phyloP scores from a whole-genome alignment of 1,140 invertebrate species.

The Potamilus streckersoni region DNA sequence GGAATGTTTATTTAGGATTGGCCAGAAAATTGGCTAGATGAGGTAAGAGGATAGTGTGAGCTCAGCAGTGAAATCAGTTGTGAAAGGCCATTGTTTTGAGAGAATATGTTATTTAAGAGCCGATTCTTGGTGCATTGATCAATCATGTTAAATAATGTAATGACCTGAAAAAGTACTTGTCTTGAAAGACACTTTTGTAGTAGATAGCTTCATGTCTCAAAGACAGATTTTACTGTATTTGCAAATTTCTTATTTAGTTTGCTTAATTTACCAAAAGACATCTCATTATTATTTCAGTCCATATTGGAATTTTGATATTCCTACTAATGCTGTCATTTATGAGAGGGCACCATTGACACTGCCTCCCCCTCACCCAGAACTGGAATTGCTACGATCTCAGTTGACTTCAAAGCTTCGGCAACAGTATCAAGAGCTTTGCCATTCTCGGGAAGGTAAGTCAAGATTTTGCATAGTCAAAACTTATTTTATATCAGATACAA shows the following conservation, averaged over 20 bases:
- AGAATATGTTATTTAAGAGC: too few relatives aligned
- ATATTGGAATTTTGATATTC: slow-evolving; percentile 95
- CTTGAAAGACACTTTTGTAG: not conserved
- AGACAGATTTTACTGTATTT: too few relatives aligned
- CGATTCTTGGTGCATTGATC: too few relatives aligned
- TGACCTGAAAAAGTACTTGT: not conserved
- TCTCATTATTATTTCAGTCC: slow-evolving; percentile 72
- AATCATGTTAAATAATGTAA: not conserved
- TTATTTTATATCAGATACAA: not conserved
- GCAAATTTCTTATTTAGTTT: slow-evolving; percentile 3
- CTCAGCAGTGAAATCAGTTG: too few relatives aligned
- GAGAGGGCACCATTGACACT: slow-evolving; percentile 82
- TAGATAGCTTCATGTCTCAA: too few relatives aligned
- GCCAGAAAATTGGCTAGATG: too few relatives aligned
- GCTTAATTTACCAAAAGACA: too few relatives aligned
- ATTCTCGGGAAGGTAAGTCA: slow-evolving; percentile 82
- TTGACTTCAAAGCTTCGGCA: slow-evolving; percentile 85
- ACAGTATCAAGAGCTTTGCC: slow-evolving; percentile 94
- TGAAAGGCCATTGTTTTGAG: not conserved
- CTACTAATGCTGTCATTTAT: slow-evolving; percentile 93
- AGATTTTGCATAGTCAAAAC: not conserved
- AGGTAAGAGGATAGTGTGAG: not conserved
- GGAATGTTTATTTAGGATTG: too few relatives aligned
- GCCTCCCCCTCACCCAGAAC: slow-evolving; percentile 93
- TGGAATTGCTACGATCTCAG: slow-evolving; percentile 84